Evolutionary conservation across 2,113 vertebrate genomes (phyloP).

Genomic region (Sterrhoptilus dennistouni): DNA sequence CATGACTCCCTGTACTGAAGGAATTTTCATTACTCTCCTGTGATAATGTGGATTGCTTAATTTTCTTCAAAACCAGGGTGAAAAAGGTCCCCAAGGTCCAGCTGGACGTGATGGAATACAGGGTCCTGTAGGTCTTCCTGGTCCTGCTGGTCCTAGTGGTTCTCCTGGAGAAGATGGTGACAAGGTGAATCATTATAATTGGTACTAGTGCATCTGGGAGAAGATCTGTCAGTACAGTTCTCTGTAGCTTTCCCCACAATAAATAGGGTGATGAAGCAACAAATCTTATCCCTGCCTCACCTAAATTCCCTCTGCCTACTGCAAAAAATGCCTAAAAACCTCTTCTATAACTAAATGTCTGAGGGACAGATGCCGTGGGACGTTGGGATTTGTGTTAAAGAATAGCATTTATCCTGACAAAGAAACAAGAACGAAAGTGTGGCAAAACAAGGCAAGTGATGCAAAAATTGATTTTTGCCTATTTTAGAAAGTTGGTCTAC

Average conservation of each 20-base stretch:
- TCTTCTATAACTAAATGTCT: not conserved
- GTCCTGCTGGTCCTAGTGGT: constrained; percentile 92
- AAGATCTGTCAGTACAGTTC: not conserved
- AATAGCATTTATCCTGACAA: not conserved
- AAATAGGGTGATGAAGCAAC: not conserved
- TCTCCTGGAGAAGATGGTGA: constrained; percentile 97
- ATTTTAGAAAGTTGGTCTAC: not conserved
- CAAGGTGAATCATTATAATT: constrained; percentile 80
- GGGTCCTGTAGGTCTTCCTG: constrained; percentile 94
- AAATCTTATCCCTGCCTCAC: not conserved
- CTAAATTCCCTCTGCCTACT: not conserved
- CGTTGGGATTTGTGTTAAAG: not conserved
- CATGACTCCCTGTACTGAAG: not conserved
- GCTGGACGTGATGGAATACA: constrained; percentile 95
- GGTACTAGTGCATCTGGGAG: not conserved
- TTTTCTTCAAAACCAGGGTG: constrained; percentile 80
- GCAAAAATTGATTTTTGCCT: not conserved
- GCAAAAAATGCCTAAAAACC: not conserved
- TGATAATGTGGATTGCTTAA: not conserved
- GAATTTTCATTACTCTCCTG: not conserved
- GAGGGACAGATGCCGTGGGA: not conserved
- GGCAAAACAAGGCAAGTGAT: not conserved
- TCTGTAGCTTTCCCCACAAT: not conserved
- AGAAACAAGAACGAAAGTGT: not conserved
- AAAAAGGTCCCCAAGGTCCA: constrained; percentile 94